Evolutionary conservation across 2,888 invertebrate species (phyloP).

Genomic region (Plebejus anna): DNA sequence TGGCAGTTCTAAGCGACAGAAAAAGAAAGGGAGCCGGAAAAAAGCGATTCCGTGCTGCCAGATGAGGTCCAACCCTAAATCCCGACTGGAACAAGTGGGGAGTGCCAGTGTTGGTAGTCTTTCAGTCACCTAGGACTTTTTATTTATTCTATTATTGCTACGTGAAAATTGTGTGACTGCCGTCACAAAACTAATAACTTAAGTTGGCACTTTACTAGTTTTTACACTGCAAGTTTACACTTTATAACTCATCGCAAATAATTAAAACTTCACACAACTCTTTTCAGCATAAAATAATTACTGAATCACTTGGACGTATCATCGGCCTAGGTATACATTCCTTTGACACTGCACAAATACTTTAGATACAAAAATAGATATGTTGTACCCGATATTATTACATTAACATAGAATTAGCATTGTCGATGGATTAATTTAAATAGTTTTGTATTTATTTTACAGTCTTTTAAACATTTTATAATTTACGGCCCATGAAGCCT

Average conservation of each 20-base stretch:
- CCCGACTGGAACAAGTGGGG: too few relatives aligned
- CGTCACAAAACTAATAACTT: neutral
- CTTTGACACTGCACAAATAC: neutral
- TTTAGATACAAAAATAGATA: conserved; percentile 26
- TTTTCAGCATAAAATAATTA: neutral
- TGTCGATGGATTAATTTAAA: conserved; percentile 7
- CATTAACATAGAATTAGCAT: conserved; percentile 5
- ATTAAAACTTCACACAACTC: too few relatives aligned
- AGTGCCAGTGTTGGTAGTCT: neutral
- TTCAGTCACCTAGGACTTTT: neutral
- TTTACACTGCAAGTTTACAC: neutral
- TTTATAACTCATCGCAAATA: neutral
- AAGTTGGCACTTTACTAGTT: neutral
- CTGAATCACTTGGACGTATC: neutral
- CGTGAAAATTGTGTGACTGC: neutral
- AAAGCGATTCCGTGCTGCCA: too few relatives aligned
- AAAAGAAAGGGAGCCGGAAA: too few relatives aligned
- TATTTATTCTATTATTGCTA: neutral
- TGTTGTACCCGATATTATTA: neutral
- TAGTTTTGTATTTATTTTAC: conserved; percentile 20
- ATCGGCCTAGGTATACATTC: neutral
- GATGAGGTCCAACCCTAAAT: too few relatives aligned
- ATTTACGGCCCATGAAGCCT: neutral
- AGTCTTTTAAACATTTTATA: conserved; percentile 13
- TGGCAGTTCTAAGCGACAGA: too few relatives aligned